Evolutionary conservation across 2,888 invertebrate species (phyloP).

Genomic region (Abscondita cerata): DNA sequence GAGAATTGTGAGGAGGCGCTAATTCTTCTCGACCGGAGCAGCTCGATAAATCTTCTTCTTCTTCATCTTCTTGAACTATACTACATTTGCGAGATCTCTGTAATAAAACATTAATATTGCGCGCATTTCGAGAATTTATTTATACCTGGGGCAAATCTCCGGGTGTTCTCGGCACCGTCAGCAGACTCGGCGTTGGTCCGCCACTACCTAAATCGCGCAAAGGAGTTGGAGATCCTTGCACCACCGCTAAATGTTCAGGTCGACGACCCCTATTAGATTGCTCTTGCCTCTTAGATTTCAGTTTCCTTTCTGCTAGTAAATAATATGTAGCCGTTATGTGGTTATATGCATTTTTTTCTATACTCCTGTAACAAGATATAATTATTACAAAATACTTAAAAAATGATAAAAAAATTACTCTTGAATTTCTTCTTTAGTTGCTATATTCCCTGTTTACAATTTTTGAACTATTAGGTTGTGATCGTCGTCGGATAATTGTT

Average conservation of each 20-base stretch:
- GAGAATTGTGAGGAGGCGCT: conserved; percentile 59
- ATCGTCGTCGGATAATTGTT: conserved; percentile 91
- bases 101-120: conserved; percentile 38
- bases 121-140: background rate
- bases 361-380: conserved; percentile 65
- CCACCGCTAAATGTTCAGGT: conserved; percentile 57
- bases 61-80: conserved; percentile 92
- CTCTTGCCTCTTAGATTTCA: conserved; percentile 79
- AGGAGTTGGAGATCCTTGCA: conserved; percentile 46
- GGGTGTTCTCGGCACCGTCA: conserved; percentile 71
- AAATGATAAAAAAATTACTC: conserved; percentile 67
- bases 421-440: conserved; percentile 91
- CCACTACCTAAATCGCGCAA: conserved; percentile 48
- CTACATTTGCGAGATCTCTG: conserved; percentile 85
- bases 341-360: conserved; percentile 96
- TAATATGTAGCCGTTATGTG: conserved; percentile 99
- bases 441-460: conserved; percentile 96
- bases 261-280: conserved; percentile 58
- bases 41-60: conserved; percentile 77
- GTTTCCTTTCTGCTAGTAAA: conserved; percentile 90
- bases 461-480: conserved; percentile 90
- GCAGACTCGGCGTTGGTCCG: conserved; percentile 55
- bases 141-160: conserved; percentile 72
- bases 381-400: conserved; percentile 19
- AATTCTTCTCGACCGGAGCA: conserved; percentile 67